Percentiles rank a stretch among this genome's conserved stretches.
These are phyloP conservation scores for Ctenomys sociabilis DNA, from an alignment of 2,113 vertebrate species.

Conservation along the genomic window DNA sequence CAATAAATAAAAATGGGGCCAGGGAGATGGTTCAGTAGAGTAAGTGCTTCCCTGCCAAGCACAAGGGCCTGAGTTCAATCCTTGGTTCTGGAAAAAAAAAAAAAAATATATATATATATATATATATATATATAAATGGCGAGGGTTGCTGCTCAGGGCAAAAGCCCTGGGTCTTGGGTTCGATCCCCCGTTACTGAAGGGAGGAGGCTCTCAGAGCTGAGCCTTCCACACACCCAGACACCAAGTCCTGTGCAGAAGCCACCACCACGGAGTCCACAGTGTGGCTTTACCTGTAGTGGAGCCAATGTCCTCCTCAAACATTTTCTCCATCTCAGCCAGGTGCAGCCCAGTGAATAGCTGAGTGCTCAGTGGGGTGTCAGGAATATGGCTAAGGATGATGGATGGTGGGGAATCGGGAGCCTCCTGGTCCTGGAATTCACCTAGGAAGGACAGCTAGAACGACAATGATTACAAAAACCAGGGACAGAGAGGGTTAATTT, in stretches of 20 bases:
- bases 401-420: not conserved
- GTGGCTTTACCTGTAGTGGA: conserved; percentile 40
- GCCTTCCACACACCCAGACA: not conserved
- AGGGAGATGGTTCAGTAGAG: too few species aligned
- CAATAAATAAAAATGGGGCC: not conserved
- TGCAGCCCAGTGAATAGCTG: not conserved
- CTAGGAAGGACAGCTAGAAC: not conserved
- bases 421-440: not conserved
- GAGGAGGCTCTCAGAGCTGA: not conserved
- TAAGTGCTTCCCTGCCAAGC: too few species aligned
- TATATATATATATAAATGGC: too few species aligned
- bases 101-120: too few species aligned
- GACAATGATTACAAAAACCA: conserved; percentile 14
- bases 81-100: too few species aligned
- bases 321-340: conserved; percentile 49
- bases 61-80: too few species aligned
- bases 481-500: not conserved
- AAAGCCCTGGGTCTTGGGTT: not conserved
- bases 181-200: not conserved
- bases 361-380: not conserved
- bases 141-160: not conserved
- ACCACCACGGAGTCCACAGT: not conserved
- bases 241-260: not conserved
- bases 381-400: not conserved
- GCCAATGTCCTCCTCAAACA: not conserved